These are phyloP conservation scores for Apomyelois bistriatella DNA, from an alignment of 2,888 invertebrate species.

Conservation along the genomic window DNA sequence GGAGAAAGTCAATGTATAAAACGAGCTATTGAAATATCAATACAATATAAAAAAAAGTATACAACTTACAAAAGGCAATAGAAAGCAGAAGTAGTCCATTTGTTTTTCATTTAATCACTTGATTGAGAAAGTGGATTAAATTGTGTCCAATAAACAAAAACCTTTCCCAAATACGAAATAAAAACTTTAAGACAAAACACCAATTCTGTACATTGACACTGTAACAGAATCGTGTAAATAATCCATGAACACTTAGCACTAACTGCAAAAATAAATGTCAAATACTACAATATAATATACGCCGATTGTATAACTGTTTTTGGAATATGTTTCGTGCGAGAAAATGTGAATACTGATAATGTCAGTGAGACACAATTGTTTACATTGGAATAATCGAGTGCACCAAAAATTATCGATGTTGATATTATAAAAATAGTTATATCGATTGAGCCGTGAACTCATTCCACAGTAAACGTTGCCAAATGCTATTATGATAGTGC, in stretches of 20 bases:
- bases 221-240: too few relatives aligned
- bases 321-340: not conserved
- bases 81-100: constrained; percentile 27
- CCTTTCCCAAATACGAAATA: too few relatives aligned
- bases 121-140: too few relatives aligned
- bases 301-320: too few relatives aligned
- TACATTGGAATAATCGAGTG: not conserved
- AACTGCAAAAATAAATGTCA: too few relatives aligned
- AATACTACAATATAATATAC: too few relatives aligned
- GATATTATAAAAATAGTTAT: constrained; percentile 40
- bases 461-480: constrained; percentile 44
- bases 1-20: too few relatives aligned
- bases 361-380: not conserved
- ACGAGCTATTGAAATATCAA: not conserved
- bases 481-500: constrained; percentile 35
- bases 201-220: too few relatives aligned
- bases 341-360: not conserved
- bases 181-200: too few relatives aligned
- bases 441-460: constrained; percentile 30
- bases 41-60: not conserved
- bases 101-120: not conserved
- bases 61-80: constrained; percentile 24
- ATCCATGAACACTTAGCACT: too few relatives aligned
- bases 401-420: constrained; percentile 13
- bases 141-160: too few relatives aligned